Evolutionary conservation across 2,113 vertebrate species (phyloP).

Genomic region (Coturnix japonica): DNA sequence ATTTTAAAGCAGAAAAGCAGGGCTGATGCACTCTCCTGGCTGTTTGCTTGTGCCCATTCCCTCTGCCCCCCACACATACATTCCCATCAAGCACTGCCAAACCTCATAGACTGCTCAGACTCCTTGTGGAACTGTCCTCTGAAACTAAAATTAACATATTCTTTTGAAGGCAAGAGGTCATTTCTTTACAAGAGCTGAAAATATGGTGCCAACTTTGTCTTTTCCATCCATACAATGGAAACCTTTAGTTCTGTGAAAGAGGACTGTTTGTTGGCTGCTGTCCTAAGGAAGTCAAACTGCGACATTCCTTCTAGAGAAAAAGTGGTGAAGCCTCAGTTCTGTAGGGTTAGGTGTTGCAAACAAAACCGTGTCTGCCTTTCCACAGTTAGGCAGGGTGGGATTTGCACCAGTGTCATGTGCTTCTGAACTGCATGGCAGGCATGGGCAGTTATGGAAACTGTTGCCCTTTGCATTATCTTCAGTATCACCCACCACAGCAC

Average conservation of each 20-base stretch:
- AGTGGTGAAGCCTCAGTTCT: not conserved
- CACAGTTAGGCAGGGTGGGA: not conserved
- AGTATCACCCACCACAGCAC: not conserved
- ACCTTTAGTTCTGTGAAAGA: not conserved
- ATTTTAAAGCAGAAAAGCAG: not conserved
- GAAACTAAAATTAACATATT: not conserved
- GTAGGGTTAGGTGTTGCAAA: not conserved
- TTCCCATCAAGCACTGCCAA: not conserved
- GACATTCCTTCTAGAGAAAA: not conserved
- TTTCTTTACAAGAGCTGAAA: not conserved
- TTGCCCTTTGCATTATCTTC: not conserved
- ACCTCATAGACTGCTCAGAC: not conserved
- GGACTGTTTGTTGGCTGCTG: not conserved
- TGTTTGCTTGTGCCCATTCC: not conserved
- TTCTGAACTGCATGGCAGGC: not conserved
- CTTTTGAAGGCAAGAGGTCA: not conserved
- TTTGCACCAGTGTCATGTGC: fast-evolving
- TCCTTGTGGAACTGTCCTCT: not conserved
- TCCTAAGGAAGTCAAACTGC: not conserved
- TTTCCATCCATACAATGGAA: not conserved
- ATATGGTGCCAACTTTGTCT: not conserved
- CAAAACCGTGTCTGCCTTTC: not conserved
- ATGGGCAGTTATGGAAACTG: not conserved
- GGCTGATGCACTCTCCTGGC: not conserved
- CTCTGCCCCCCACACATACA: fast-evolving